phyloP scores from a whole-genome alignment of 2,797 vertebrate species.

The Vultur gryphus region DNA sequence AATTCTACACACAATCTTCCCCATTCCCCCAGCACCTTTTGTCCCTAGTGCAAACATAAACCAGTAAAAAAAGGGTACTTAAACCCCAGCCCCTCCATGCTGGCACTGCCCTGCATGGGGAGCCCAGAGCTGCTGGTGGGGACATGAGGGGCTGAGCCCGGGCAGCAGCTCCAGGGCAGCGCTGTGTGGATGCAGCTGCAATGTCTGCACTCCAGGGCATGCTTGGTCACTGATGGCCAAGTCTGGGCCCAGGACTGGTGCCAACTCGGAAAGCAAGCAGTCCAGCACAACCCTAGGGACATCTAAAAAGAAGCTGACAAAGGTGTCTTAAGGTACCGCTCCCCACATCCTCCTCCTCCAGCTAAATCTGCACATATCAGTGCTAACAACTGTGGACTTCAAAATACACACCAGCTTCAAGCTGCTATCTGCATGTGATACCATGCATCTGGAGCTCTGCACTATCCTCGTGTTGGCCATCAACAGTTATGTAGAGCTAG shows the following conservation, averaged over 20 bases:
- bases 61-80: background rate
- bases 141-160: background rate
- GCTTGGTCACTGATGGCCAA: accelerated
- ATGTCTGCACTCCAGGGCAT: background rate
- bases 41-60: background rate
- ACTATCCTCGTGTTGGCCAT: background rate
- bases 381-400: background rate
- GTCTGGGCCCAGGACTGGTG: background rate
- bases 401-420: background rate
- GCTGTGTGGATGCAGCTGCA: background rate
- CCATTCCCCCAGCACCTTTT: background rate
- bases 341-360: background rate
- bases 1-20: background rate
- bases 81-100: no score
- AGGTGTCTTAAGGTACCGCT: background rate
- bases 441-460: background rate
- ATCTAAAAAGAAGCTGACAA: background rate
- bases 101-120: background rate
- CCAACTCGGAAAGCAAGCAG: background rate
- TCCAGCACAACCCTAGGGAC: background rate
- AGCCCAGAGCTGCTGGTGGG: background rate
- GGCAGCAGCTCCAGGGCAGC: background rate
- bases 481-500: background rate
- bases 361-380: background rate
- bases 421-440: background rate